phyloP scores from a whole-genome alignment of 1,140 invertebrate genomes.

The Euschistus heros region DNA sequence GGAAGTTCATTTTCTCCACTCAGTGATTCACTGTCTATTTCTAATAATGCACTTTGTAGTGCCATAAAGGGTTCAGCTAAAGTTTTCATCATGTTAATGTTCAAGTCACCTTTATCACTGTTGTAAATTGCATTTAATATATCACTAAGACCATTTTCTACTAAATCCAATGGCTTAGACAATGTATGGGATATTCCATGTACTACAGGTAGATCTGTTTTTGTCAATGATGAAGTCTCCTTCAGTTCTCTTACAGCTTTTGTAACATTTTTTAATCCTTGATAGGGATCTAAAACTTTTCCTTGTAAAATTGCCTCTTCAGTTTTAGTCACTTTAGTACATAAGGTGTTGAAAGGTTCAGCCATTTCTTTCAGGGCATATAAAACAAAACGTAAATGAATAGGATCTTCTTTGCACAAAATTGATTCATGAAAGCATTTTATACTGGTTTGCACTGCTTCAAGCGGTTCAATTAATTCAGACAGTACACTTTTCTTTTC shows the following conservation, averaged over 20 bases:
- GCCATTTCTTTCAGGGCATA: constrained; percentile 29
- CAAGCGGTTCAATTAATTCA: constrained; percentile 26
- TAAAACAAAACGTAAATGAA: constrained; percentile 29
- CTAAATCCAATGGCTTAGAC: constrained; percentile 25
- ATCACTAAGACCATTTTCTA: constrained; percentile 26
- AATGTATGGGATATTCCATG: constrained; percentile 19
- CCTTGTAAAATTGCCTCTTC: constrained; percentile 27
- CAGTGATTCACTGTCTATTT: constrained; percentile 21
- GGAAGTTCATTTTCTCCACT: constrained; percentile 20
- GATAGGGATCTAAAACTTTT: constrained; percentile 25
- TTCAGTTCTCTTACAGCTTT: constrained; percentile 27
- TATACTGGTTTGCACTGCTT: constrained; percentile 28
- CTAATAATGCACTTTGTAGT: constrained; percentile 31
- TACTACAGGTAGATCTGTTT: constrained; percentile 16
- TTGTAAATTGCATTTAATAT: constrained; percentile 28
- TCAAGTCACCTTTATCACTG: constrained; percentile 26
- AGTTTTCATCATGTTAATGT: constrained; percentile 28
- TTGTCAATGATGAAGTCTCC: constrained; percentile 19
- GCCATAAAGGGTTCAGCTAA: constrained; percentile 29
- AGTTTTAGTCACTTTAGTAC: constrained; percentile 27
- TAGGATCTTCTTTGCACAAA: constrained; percentile 28
- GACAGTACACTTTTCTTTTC: not conserved
- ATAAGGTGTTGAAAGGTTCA: constrained; percentile 28
- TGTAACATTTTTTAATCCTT: constrained; percentile 27
- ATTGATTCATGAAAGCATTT: constrained; percentile 29